These are phyloP conservation scores for Phoebastria nigripes DNA, from an alignment of 2,797 vertebrate genomes.

Conservation along the genomic window DNA sequence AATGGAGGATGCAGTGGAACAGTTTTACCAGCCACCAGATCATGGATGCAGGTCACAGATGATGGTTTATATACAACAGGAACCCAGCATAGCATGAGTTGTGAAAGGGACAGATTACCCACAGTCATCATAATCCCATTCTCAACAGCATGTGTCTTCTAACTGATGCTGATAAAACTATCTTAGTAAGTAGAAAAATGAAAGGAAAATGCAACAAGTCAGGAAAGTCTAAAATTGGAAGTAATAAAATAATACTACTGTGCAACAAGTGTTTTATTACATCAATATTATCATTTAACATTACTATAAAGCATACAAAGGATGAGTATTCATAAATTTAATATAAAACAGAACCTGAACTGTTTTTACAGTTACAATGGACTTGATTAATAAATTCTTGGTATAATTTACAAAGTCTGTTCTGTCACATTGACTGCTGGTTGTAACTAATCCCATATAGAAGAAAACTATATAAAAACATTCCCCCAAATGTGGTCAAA, in stretches of 20 bases:
- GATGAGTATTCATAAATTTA: neutral
- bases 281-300: neutral
- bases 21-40: neutral
- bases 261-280: neutral
- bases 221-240: neutral
- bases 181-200: neutral
- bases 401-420: neutral
- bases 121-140: neutral
- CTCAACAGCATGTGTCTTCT: neutral
- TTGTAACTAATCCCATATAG: neutral
- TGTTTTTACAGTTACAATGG: neutral
- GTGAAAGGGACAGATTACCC: neutral
- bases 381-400: neutral
- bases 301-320: neutral
- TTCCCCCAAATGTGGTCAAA: neutral
- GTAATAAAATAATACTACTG: neutral
- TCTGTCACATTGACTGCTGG: neutral
- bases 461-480: neutral
- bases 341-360: neutral
- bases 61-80: neutral
- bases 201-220: neutral
- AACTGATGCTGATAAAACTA: neutral
- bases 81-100: neutral
- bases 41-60: neutral
- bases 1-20: neutral